Conservation (phyloP, 2,888 invertebrate species). For the Arge pagana region DNA sequence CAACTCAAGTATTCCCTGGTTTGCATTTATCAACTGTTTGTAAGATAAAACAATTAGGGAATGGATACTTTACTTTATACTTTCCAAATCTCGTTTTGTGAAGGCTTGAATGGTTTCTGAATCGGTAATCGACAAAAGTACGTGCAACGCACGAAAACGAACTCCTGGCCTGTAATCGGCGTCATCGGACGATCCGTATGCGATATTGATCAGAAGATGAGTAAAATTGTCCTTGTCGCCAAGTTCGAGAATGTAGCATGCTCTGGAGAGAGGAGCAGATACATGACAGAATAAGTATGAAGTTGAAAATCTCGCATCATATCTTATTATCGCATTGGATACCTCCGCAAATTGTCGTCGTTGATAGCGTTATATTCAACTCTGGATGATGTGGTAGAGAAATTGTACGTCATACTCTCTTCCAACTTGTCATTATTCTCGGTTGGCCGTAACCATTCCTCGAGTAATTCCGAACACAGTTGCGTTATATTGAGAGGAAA, state of each 20-base stretch:
- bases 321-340: neutral
- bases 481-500: constrained; percentile 54
- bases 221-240: constrained; percentile 44
- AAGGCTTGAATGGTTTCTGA: constrained; percentile 42
- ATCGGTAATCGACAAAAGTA: constrained; percentile 47
- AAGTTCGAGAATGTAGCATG: constrained; percentile 52
- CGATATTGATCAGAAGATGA: constrained; percentile 48
- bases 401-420: constrained; percentile 42
- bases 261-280: constrained; percentile 35
- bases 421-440: constrained; percentile 33
- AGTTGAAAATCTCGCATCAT: neutral
- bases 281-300: neutral
- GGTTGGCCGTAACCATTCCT: constrained; percentile 52
- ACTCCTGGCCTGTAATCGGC: constrained; percentile 41
- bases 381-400: constrained; percentile 17
- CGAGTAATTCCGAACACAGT: constrained; percentile 53
- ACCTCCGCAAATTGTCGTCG: constrained; percentile 46
- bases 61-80: constrained; percentile 39
- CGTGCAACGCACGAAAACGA: constrained; percentile 50
- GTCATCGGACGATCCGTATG: constrained; percentile 38
- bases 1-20: no score
- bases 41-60: neutral
- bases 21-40: neutral
- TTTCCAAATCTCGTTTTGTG: constrained; percentile 42
- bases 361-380: constrained; percentile 28